Evolutionary conservation across 2,888 invertebrate genomes (phyloP).

Genomic region (Melipona bicolor): DNA sequence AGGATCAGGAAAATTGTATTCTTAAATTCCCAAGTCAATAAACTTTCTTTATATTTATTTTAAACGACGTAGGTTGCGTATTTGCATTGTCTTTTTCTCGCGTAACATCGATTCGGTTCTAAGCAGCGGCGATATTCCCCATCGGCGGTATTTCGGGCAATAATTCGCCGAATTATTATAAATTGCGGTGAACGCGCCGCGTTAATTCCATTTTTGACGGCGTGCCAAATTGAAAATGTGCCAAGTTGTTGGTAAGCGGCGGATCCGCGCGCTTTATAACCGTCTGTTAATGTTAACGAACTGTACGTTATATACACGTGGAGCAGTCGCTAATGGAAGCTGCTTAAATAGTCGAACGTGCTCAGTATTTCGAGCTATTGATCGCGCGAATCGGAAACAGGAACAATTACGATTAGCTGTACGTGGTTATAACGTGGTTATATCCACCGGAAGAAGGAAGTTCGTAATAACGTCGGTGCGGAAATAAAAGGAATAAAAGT

Average conservation of each 20-base stretch:
- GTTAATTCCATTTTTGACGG: slow-evolving; percentile 35
- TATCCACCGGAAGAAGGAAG: neutral
- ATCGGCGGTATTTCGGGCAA: neutral
- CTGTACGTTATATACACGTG: neutral
- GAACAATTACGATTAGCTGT: neutral
- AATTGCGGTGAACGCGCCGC: neutral
- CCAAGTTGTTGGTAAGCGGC: slow-evolving; percentile 45
- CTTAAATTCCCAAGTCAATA: too few species aligned
- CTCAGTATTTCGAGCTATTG: neutral
- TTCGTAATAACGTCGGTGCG: neutral
- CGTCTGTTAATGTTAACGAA: slow-evolving; percentile 38
- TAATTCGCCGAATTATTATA: slow-evolving; percentile 19
- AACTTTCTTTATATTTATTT: too few species aligned
- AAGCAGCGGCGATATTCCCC: neutral
- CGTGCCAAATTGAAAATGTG: slow-evolving; percentile 51
- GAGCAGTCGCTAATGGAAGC: neutral
- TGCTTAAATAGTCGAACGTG: neutral
- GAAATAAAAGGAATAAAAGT: neutral
- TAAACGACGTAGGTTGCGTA: too few species aligned
- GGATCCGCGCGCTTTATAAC: slow-evolving; percentile 30
- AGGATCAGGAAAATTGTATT: too few species aligned
- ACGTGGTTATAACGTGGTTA: neutral
- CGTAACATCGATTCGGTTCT: too few species aligned
- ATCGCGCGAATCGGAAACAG: too few species aligned
- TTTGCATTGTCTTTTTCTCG: too few species aligned